These are phyloP conservation scores for Bettongia penicillata DNA, from an alignment of 2,113 vertebrate genomes.

Conservation along the genomic window DNA sequence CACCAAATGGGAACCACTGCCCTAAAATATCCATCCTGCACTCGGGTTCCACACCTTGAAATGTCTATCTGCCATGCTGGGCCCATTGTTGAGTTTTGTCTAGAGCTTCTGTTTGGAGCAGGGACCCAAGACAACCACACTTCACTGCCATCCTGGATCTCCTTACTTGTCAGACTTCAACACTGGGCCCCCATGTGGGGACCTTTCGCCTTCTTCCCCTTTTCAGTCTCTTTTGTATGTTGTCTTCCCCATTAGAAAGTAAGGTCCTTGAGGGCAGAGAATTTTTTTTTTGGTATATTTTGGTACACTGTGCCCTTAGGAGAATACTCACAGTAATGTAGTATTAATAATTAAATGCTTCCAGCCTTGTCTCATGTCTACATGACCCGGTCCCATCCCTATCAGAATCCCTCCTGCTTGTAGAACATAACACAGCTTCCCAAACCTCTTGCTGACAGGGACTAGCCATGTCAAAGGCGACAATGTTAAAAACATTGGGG, in stretches of 20 bases:
- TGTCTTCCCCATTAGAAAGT: neutral
- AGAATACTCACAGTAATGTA: neutral
- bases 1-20: neutral
- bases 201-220: neutral
- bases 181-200: neutral
- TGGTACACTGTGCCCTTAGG: neutral
- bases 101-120: neutral
- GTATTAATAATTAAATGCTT: neutral
- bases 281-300: neutral
- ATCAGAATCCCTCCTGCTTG: neutral
- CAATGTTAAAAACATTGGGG: neutral
- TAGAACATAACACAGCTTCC: neutral
- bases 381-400: neutral
- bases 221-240: neutral
- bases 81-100: neutral
- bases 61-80: neutral
- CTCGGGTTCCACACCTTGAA: neutral
- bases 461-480: neutral
- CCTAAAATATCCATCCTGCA: neutral
- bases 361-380: neutral
- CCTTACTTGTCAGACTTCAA: neutral
- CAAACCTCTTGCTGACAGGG: neutral
- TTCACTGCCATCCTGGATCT: neutral
- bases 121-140: neutral
- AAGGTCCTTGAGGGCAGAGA: neutral